Conservation (phyloP, 2,113 vertebrate genomes). For the Nothocercus julius region DNA sequence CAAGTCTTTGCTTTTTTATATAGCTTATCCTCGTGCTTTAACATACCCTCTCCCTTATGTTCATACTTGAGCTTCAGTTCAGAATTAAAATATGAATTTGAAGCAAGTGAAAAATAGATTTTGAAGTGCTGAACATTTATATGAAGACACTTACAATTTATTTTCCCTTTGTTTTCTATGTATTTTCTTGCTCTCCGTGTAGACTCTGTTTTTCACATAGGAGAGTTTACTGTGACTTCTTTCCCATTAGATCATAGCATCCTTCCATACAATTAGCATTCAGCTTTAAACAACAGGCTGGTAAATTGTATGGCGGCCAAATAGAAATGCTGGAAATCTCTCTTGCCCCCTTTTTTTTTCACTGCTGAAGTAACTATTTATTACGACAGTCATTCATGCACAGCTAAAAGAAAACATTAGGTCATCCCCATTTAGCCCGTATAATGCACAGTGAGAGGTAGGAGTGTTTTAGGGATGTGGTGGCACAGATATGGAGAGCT, state of each 20-base stretch:
- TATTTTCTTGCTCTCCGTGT: neutral
- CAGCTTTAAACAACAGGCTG: constrained; percentile 5
- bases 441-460: rapidly evolving
- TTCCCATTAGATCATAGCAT: constrained; percentile 39
- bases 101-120: neutral
- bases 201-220: neutral
- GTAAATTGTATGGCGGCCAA: neutral
- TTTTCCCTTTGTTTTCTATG: neutral
- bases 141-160: neutral
- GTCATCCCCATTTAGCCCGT: neutral
- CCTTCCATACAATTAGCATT: constrained; percentile 19
- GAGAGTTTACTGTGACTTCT: neutral
- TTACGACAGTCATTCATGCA: neutral
- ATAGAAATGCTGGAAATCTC: neutral
- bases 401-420: neutral
- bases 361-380: neutral
- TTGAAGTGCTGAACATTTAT: neutral
- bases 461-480: neutral
- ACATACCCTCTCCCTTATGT: neutral
- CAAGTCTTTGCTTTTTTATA: neutral
- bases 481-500: neutral
- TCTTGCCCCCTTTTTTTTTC: neutral
- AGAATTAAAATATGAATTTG: constrained; percentile 1
- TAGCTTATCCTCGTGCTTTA: neutral
- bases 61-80: constrained; percentile 15